A percentile compares a stretch with the other conserved stretches of the same genome.
These are phyloP conservation scores for Bos taurus DNA, from an alignment of 2,113 vertebrate species.

Conservation along the genomic window ARS-UCD2.0 NC_037338.1:34514501-34515000, in stretches of 20 bases:
- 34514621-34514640: background rate
- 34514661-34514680: background rate
- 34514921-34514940: background rate
- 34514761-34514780: background rate
- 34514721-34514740: background rate
- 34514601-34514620: background rate
- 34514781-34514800: background rate
- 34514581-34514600: background rate
- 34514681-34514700: background rate
- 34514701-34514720: background rate
- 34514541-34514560: background rate
- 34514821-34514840: background rate
- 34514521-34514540: background rate
- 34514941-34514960: background rate
- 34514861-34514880: background rate
- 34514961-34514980: background rate
- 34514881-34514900: background rate
- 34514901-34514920: background rate
- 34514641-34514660: background rate
- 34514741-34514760: background rate
- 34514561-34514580: background rate
- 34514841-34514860: background rate
- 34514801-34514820: background rate
- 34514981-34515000: background rate
- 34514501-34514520: background rate